phyloP scores from a whole-genome alignment of 2,888 invertebrate species.

The Cremastinae sp. region DNA sequence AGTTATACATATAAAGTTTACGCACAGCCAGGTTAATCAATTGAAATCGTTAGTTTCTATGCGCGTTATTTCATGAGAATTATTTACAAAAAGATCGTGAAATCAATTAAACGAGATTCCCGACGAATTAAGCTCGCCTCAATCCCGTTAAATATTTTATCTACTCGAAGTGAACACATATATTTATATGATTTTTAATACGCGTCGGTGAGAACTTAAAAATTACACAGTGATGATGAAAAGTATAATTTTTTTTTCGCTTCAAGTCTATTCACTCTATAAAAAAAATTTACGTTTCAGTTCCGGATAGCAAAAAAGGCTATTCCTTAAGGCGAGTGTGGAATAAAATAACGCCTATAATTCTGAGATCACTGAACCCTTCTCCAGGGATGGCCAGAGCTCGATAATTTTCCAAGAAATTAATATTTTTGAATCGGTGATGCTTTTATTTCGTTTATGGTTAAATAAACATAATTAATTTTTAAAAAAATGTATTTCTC shows the following conservation, averaged over 20 bases:
- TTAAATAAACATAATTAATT: too few relatives aligned
- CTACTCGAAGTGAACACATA: constrained; percentile 42
- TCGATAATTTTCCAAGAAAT: too few relatives aligned
- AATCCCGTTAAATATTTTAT: constrained; percentile 8
- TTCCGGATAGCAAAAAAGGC: constrained; percentile 51
- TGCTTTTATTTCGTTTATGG: too few relatives aligned
- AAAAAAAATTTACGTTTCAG: constrained; percentile 47
- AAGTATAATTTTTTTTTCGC: constrained; percentile 38
- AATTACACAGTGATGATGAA: constrained; percentile 34
- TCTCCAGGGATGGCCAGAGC: too few relatives aligned
- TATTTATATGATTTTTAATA: constrained; percentile 31
- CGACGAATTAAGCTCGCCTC: constrained; percentile 28
- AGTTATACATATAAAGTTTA: constrained; percentile 33
- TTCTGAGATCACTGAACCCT: constrained; percentile 38
- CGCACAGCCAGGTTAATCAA: constrained; percentile 59
- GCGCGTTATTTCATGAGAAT: constrained; percentile 41
- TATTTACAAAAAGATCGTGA: constrained; percentile 46
- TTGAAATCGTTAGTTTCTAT: constrained; percentile 43
- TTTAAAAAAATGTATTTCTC: too few relatives aligned
- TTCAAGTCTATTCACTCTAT: constrained; percentile 39
- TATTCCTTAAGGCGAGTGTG: constrained; percentile 29
- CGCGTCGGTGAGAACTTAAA: constrained; percentile 37
- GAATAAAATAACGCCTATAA: constrained; percentile 10
- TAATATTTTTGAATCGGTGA: too few relatives aligned
- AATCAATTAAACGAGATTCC: constrained; percentile 17